Evolutionary conservation across 2,888 invertebrate genomes (phyloP).

Genomic region (Galerucella calmariensis): DNA sequence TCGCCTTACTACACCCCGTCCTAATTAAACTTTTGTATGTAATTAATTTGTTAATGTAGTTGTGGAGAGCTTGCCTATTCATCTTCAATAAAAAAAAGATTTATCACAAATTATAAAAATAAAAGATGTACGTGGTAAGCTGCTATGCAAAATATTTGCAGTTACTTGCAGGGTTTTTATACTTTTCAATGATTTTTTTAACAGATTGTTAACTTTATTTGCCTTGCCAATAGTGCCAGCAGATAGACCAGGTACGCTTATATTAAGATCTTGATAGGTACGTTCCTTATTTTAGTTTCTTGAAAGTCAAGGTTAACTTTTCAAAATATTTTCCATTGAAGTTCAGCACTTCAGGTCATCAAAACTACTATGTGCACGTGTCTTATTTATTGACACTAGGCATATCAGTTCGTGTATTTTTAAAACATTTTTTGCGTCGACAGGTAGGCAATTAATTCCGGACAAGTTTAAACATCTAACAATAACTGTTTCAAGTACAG

Average conservation of each 20-base stretch:
- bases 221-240: not conserved
- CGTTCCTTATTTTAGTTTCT: not conserved
- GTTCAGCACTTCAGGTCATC: not conserved
- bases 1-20: too few species aligned
- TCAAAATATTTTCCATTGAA: constrained; percentile 12
- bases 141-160: too few species aligned
- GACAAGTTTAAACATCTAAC: not conserved
- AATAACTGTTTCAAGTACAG: not conserved
- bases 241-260: not conserved
- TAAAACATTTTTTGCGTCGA: not conserved
- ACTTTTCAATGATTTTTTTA: too few species aligned
- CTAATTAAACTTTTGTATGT: too few species aligned
- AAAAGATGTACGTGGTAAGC: too few species aligned
- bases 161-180: not conserved
- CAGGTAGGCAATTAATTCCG: not conserved
- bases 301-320: constrained; percentile 8
- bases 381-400: constrained; percentile 10
- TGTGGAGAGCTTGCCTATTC: too few species aligned
- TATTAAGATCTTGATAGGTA: not conserved
- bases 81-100: too few species aligned
- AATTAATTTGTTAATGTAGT: too few species aligned
- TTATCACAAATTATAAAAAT: too few species aligned
- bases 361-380: not conserved
- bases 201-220: too few species aligned
- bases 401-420: not conserved